Evolutionary conservation across 64 coral and sea anemone species (phyloP).

Genomic region (Porites lutea): DNA sequence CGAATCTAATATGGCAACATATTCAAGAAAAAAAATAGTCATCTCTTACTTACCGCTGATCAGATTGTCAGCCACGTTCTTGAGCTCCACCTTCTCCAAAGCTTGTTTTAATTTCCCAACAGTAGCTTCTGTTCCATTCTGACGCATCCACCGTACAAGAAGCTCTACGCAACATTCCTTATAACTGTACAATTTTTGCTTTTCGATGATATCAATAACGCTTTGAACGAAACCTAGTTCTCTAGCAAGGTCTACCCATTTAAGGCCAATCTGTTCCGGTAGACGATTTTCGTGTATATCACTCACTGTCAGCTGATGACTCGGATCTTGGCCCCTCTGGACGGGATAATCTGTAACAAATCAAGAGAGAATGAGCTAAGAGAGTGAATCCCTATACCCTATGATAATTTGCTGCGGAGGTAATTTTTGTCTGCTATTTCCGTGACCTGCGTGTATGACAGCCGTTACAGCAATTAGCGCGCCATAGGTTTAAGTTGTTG

Average conservation of each 20-base stretch:
- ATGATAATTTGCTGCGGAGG: too few species aligned
- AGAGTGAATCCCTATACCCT: too few species aligned
- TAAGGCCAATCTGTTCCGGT: not conserved
- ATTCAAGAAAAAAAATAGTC: too few species aligned
- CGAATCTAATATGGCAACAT: too few species aligned
- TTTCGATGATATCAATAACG: not conserved
- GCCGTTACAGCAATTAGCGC: too few species aligned
- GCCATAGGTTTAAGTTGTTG: too few species aligned
- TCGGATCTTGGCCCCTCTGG: not conserved
- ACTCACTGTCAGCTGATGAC: not conserved
- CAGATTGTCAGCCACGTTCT: conserved; percentile 4
- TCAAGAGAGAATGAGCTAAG: too few species aligned
- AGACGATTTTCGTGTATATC: not conserved
- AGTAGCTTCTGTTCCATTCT: not conserved
- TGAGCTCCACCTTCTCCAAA: not conserved
- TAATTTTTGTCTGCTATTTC: too few species aligned
- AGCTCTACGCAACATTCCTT: conserved; percentile 18
- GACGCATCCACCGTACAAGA: not conserved
- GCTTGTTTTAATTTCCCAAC: not conserved
- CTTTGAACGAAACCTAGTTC: not conserved
- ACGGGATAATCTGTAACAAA: not conserved
- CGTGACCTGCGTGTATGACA: too few species aligned
- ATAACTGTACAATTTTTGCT: not conserved
- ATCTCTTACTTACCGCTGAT: not conserved
- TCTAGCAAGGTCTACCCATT: conserved; percentile 2